Conservation (phyloP, 2,888 invertebrate genomes). For the Phymatocera aterrima region DNA sequence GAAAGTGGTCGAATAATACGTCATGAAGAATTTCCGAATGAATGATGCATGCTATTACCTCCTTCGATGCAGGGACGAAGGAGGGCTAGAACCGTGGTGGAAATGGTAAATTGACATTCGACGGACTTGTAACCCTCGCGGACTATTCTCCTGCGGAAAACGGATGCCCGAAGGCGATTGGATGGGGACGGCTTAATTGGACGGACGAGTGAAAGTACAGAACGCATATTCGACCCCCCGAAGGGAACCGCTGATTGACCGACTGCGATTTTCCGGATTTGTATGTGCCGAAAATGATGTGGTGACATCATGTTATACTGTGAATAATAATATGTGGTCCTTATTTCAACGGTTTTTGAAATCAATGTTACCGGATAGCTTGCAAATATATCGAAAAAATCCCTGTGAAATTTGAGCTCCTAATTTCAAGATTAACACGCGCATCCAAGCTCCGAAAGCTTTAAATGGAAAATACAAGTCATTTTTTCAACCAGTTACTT, state of each 20-base stretch:
- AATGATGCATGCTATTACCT: constrained; percentile 68
- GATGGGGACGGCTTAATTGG: constrained; percentile 40
- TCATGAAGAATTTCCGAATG: constrained; percentile 61
- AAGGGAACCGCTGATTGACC: constrained; percentile 35
- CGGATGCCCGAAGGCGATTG: constrained; percentile 38
- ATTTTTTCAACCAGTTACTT: too few species aligned
- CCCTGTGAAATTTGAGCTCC: too few species aligned
- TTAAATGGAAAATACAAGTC: too few species aligned
- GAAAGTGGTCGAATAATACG: not conserved
- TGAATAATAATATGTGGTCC: too few species aligned
- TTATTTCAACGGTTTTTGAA: too few species aligned
- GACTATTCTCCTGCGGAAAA: constrained; percentile 53
- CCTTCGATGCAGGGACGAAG: not conserved
- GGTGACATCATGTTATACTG: too few species aligned
- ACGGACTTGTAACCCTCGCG: constrained; percentile 70
- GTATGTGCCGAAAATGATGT: not conserved
- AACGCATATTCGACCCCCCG: constrained; percentile 22
- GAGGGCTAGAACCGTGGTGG: constrained; percentile 59
- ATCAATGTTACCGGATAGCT: too few species aligned
- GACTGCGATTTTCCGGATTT: not conserved
- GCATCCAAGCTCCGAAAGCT: too few species aligned
- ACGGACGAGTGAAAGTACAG: constrained; percentile 43
- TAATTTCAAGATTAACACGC: too few species aligned
- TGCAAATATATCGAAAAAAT: too few species aligned
- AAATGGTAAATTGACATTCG: constrained; percentile 66